Base-by-base conservation (phyloP, 2,113 vertebrate species). In the Eurystomus gularis region DNA sequence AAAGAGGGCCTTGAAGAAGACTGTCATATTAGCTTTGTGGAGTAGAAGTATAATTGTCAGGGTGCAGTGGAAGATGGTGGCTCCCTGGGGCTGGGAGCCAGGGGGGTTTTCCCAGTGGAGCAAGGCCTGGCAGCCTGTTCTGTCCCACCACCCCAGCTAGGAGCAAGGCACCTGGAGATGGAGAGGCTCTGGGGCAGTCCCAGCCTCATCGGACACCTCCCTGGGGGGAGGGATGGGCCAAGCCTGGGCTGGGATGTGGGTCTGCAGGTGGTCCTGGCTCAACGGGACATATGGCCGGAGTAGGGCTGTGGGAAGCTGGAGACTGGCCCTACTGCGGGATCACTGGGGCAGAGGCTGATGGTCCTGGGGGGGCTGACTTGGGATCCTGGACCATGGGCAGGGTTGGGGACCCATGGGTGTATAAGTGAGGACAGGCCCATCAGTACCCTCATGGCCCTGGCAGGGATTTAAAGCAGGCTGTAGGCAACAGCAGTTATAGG, bases 401-500 rank as follows among this genome's bases (percentile, higher is more conserved):
- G 11, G 3, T 54, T 3, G 20, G 6, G 39, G 6, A 71, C 5
- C 3, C 5, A 17, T 4, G 0, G 1, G 35, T 4, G 10, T 3
- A 2, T 49, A 5, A 17, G 6, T 16, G 87, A 28, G 23, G 24
- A 40, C 13, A 78, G 19, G 13, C 5, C 37, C 8, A 2, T 21
- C 51, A 42, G 19, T 39, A 40, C 29, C 17, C 39, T 25, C 35
- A 75, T 6, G 29, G 7, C 18, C 40, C 4, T 13, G 42, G 5
- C 37, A 61, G 20, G 14, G 18, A 49, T 82, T 78, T 82, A 58
- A 78, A 94, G 9, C 11, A 35, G 13, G 8, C 14, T 79, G 9
- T n/a, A 58, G 68, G 31, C 23, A 58, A n/a, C 26, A 90, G 14
- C 26, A 75, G 21, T 10, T 68, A 31, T 40, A 85, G 39, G 11